phyloP scores from a whole-genome alignment of 2,888 invertebrate genomes.

The Morinoia aosen region DNA sequence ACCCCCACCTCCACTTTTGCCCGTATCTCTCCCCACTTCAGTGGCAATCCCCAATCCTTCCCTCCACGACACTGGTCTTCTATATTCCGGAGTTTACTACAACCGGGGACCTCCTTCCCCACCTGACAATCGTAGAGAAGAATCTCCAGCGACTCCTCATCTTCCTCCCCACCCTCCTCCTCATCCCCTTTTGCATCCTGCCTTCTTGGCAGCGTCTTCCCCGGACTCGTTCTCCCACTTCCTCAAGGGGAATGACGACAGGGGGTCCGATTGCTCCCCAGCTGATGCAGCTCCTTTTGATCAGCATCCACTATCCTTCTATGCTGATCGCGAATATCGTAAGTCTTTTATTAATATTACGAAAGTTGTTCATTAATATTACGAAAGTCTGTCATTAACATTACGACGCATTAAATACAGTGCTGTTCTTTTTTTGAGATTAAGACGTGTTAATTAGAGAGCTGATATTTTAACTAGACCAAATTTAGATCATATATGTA shows the following conservation, averaged over 20 bases:
- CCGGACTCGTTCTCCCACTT: conserved; percentile 67
- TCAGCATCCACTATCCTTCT: conserved; percentile 97
- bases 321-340: conserved; percentile 66
- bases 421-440: neutral
- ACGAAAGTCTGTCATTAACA: conserved; percentile 22
- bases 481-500: too few species aligned
- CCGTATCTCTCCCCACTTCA: conserved; percentile 90
- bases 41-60: conserved; percentile 97
- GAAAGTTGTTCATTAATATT: conserved; percentile 8
- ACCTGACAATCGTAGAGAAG: conserved; percentile 82
- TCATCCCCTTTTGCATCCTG: conserved; percentile 92
- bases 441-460: too few species aligned
- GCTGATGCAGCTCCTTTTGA: conserved; percentile 88
- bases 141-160: conserved; percentile 89
- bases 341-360: conserved; percentile 18
- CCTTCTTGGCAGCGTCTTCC: conserved; percentile 80
- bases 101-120: conserved; percentile 79
- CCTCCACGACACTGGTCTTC: conserved; percentile 78
- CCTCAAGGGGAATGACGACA: conserved; percentile 66
- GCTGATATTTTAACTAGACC: too few species aligned
- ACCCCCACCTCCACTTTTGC: conserved; percentile 85
- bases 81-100: conserved; percentile 73
- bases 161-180: conserved; percentile 95
- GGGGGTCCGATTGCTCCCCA: conserved; percentile 89
- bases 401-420: neutral